Base-by-base conservation (phyloP, 2,113 vertebrate genomes). In the Lutjanus erythropterus region DNA sequence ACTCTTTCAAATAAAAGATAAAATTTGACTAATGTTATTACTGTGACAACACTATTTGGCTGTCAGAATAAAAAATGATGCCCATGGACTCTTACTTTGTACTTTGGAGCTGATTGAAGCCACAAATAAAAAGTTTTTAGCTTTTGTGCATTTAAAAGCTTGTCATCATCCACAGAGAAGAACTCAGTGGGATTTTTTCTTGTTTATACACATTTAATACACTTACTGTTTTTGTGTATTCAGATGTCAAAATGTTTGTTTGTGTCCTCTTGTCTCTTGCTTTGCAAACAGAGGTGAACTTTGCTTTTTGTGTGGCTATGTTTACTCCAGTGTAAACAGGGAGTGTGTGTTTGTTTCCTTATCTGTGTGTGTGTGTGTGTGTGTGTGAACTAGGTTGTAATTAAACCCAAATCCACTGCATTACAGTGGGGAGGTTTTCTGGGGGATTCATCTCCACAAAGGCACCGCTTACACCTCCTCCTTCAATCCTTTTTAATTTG, bases 381-480 rank as follows among this genome's bases (percentile, higher is more conserved):
- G 25, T 39, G 50, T 77, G 81, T 52, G 62, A 82, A 75, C 73
- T 80, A 84, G 61, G 46, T 73, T 84, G 82, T 84, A 89, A 92
- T 89, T 88, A 91, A 84, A 91, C 74, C 58, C 52, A 78, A 87
- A 92, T 82, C 78, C 58, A 86, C 74, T 87, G 71, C 86, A 85
- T 81, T 89, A 84, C 66, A 80, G 84, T 53, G 15, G 75, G 69
- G 76, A 76, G 75, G 53, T 75, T 81, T 89, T 85, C 49, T 42
- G 25, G 46, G 60, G 65, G 77, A 79, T 84, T 90, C 71, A 53
- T 76, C 84, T 73, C 81, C 44, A 77, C 71, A 87, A 81, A 89
- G 72, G 74, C 41, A 9, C 68, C 1, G 27, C 64, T 87, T 74
- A 58, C 41, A 67, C 84, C 61, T 78, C 85, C 61, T 83, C 67